Evolutionary conservation across 1,140 invertebrate genomes (phyloP), one percentile per base, ranked within the genome.

Genomic region (Caerostris darwini): DNA sequence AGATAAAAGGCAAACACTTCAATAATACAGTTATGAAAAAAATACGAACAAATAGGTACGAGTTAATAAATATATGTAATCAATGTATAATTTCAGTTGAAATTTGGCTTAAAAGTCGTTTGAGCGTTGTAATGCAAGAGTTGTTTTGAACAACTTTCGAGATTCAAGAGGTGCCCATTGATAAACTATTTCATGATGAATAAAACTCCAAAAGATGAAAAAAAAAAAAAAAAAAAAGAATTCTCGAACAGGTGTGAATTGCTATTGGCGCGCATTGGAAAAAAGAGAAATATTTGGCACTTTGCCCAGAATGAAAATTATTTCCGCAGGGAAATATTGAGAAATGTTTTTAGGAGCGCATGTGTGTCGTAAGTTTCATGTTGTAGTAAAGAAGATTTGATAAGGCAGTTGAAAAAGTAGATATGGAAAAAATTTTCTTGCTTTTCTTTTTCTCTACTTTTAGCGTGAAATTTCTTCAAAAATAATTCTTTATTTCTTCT

Each of bases 351-450:
- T 69, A 69, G 67, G 67, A 34, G 17, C 7, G 67, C 67, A 69
- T 69, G n/a, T 19, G 67, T 69, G 67, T n/a, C 67, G 7, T 7
- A 69, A 69, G 67, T 69, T n/a, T 69, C 17, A 69, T 7, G 19
- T 7, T 69, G 67, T 19, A 17, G 67, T 6, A 69, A 69, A 34
- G 67, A 17, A 34, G 67, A 19, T 19, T 34, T 19, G 67, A 69
- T 69, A 69, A 69, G 17, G 17, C 67, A 69, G n/a, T 19, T 69
- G 67, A 69, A n/a, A 69, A 69, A 69, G 67, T 69, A 64, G 61
- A 17, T 64, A 64, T 64, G 61, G 12, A 17, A 64, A 64, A 64
- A 64, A 64, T 34, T 14, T 64, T 10, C 8, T 61, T 61, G 10
- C 10, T 61, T 64, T 17, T 64, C 17, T 64, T 64, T 17, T 64